Evolutionary conservation across 2,113 vertebrate species (phyloP).

Genomic region (Cyprinodon variegatus): DNA sequence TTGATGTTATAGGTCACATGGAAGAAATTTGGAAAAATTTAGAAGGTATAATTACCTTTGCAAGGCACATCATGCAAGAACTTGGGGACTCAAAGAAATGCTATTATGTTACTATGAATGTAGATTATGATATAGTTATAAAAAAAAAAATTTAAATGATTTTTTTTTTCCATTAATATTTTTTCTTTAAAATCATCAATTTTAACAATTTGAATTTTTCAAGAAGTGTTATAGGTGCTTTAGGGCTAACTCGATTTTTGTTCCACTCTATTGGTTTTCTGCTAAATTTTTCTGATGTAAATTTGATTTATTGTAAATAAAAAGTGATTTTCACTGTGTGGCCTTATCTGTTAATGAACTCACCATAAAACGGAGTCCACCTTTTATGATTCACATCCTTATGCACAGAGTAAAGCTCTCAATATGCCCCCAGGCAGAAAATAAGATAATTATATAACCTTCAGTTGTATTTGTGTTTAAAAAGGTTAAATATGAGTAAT

Average conservation of each 20-base stretch:
- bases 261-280: neutral
- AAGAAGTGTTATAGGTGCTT: neutral
- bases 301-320: neutral
- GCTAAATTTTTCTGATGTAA: neutral
- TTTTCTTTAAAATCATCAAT: neutral
- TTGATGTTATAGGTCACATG: neutral
- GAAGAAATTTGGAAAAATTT: neutral
- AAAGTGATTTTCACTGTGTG: neutral
- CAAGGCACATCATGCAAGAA: no score
- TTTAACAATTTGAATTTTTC: no score
- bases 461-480: constrained; percentile 9
- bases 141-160: neutral
- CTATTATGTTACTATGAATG: neutral
- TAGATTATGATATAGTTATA: neutral
- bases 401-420: neutral
- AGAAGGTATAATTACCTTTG: neutral
- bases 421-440: constrained; percentile 5
- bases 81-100: no score
- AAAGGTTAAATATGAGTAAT: constrained; percentile 13
- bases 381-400: neutral
- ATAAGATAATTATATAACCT: neutral
- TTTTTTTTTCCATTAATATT: neutral
- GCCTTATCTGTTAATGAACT: constrained; percentile 6
- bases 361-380: neutral
- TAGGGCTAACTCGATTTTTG: neutral